A percentile compares a stretch with the other conserved stretches of the same genome.
Evolutionary conservation across 1,140 invertebrate genomes (phyloP).

Genomic region (Metaphire vulgaris): DNA sequence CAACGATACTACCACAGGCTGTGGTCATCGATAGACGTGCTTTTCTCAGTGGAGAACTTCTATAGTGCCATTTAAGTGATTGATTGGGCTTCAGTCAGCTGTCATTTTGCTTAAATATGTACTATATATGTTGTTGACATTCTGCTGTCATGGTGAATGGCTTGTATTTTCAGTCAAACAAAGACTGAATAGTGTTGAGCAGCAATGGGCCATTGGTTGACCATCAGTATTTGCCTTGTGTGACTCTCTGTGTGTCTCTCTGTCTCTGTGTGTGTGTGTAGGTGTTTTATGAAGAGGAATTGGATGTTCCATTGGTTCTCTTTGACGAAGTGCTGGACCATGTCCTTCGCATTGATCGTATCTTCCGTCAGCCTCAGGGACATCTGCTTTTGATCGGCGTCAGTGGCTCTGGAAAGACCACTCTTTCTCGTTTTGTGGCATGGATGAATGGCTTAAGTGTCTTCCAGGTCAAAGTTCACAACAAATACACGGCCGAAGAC

Average conservation of each 20-base stretch:
- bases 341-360: slow-evolving; percentile 94
- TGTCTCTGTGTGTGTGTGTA: slow-evolving; percentile 41
- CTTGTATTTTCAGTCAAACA: too few species aligned
- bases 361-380: slow-evolving; percentile 92
- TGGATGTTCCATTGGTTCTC: slow-evolving; percentile 93
- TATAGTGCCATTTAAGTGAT: slow-evolving; percentile 1
- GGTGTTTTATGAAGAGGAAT: slow-evolving; percentile 99
- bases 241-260: too few species aligned
- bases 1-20: not conserved
- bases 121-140: too few species aligned
- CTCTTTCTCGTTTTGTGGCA: slow-evolving; percentile 94
- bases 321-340: slow-evolving; percentile 99
- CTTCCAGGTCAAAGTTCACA: slow-evolving; percentile 87
- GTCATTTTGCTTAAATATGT: not conserved
- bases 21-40: not conserved
- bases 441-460: slow-evolving; percentile 99
- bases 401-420: slow-evolving; percentile 95
- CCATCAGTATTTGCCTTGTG: too few species aligned
- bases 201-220: too few species aligned
- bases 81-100: not conserved
- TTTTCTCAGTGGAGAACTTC: too few species aligned
- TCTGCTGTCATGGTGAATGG: too few species aligned
- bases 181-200: too few species aligned
- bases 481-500: slow-evolving; percentile 96
- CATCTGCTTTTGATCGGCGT: slow-evolving; percentile 81